Evolutionary conservation across 2,113 vertebrate species (phyloP).

Genomic region (Bucco capensis): DNA sequence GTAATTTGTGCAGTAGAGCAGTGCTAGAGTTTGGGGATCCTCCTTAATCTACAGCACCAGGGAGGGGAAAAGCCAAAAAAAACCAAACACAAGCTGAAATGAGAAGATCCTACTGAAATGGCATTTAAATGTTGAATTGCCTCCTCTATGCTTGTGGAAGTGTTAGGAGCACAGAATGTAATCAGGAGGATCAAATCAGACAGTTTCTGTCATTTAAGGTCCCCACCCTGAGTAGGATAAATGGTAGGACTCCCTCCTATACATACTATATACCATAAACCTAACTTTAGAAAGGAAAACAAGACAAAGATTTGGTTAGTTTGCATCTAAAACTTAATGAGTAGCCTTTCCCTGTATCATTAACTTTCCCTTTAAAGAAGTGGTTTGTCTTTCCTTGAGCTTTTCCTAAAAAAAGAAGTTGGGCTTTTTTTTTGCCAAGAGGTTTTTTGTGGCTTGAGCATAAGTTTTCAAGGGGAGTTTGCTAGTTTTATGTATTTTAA

Average conservation of each 20-base stretch:
- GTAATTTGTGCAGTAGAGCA: not conserved
- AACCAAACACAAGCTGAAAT: not conserved
- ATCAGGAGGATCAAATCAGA: not conserved
- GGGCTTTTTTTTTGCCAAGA: not conserved
- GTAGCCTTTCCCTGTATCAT: not conserved
- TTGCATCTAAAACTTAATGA: not conserved
- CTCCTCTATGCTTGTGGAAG: not conserved
- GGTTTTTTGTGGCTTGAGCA: not conserved
- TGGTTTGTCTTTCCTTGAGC: not conserved
- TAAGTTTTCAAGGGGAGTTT: not conserved
- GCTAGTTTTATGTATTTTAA: not conserved
- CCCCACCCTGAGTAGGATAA: not conserved
- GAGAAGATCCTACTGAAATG: not conserved
- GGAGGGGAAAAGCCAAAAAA: not conserved
- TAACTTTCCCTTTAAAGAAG: constrained; percentile 2
- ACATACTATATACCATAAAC: fast-evolving
- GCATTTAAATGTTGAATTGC: not conserved
- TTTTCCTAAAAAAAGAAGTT: not conserved
- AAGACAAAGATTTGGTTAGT: not conserved
- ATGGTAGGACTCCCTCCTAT: not conserved
- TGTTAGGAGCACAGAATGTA: not conserved
- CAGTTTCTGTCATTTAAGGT: not conserved
- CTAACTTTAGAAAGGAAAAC: not conserved
- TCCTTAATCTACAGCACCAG: not conserved
- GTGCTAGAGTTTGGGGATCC: not conserved